A percentile compares a stretch with the other conserved stretches of the same genome.
Evolutionary conservation across 1,140 invertebrate species (phyloP).

Genomic region (Zaprionus gabonicus): DNA sequence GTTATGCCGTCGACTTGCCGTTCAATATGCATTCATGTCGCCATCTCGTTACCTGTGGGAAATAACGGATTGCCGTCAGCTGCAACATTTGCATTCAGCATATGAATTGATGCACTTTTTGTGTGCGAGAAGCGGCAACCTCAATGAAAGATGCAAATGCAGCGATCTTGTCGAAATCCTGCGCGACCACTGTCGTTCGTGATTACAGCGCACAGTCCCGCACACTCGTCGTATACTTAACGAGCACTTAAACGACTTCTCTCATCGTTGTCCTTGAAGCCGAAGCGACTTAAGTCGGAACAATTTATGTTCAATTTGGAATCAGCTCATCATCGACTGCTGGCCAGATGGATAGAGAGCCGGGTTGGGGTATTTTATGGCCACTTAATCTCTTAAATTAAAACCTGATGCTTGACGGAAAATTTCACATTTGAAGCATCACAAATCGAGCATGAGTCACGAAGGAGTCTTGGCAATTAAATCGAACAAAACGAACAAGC

Average conservation of each 20-base stretch:
- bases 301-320: constrained; percentile 67
- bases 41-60: constrained; percentile 54
- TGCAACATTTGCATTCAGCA: constrained; percentile 60
- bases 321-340: constrained; percentile 66
- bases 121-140: constrained; percentile 4
- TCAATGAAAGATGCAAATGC: constrained; percentile 44
- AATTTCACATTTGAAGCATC: constrained; percentile 52
- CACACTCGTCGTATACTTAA: constrained; percentile 53
- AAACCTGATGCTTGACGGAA: constrained; percentile 60
- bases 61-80: constrained; percentile 61
- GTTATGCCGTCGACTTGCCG: constrained; percentile 55
- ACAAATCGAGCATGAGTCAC: constrained; percentile 22
- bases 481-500: background rate
- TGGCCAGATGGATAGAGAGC: constrained; percentile 1
- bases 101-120: constrained; percentile 73
- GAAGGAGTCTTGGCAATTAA: constrained; percentile 28
- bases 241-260: constrained; percentile 68
- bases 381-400: constrained; percentile 73
- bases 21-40: constrained; percentile 61
- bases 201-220: constrained; percentile 43
- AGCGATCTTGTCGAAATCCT: constrained; percentile 15
- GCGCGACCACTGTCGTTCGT: constrained; percentile 17
- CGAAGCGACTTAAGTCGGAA: constrained; percentile 4
- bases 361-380: constrained; percentile 43
- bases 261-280: constrained; percentile 7